These are phyloP conservation scores for Notechis scutatus DNA, from an alignment of 2,113 vertebrate genomes.

Conservation along the genomic window DNA sequence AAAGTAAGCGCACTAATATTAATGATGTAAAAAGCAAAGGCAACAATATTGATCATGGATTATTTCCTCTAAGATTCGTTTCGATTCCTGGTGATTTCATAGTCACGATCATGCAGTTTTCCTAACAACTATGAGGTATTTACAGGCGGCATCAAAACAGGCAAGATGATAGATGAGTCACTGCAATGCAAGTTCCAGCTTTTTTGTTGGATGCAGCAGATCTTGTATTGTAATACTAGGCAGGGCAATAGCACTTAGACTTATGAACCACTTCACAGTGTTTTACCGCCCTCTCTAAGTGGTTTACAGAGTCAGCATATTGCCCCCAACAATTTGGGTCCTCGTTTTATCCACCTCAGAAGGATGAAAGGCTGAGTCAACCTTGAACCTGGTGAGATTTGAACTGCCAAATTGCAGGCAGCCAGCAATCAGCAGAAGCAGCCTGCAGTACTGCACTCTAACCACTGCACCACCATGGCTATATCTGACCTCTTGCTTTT, in stretches of 20 bases:
- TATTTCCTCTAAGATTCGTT: neutral
- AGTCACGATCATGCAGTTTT: neutral
- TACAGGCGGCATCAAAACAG: neutral
- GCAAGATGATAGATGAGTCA: neutral
- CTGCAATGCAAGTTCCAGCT: neutral
- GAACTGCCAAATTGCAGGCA: no score
- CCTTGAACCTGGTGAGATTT: no score
- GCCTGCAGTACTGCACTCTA: no score
- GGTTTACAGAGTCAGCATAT: no score
- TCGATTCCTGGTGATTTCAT: neutral
- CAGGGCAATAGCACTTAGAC: no score
- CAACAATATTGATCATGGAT: neutral
- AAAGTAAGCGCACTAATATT: neutral
- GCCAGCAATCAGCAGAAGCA: no score
- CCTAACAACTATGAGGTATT: neutral
- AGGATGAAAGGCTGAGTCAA: no score
- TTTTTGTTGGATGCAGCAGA: neutral
- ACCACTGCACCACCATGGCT: no score
- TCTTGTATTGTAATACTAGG: neutral
- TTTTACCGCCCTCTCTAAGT: no score
- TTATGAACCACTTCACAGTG: no score
- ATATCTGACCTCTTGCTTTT: neutral
- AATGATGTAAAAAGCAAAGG: neutral
- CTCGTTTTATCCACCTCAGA: no score
- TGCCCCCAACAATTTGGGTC: no score